A percentile compares a stretch with the other conserved stretches of the same genome.
Evolutionary conservation across 1,140 invertebrate genomes (phyloP).

Genomic region (Apis florea): DNA sequence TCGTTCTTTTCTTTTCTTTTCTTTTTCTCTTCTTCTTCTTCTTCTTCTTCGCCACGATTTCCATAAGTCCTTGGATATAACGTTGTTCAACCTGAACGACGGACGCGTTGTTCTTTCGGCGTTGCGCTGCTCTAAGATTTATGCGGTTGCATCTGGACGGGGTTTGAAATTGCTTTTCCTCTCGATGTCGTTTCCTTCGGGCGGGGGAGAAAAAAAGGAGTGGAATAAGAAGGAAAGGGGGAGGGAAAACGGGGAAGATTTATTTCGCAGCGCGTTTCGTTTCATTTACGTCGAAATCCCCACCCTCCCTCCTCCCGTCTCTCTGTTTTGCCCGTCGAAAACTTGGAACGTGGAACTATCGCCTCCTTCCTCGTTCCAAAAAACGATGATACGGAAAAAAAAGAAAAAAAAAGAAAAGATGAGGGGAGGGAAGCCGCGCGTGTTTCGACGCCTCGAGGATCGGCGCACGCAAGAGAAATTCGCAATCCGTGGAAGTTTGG

Average conservation of each 20-base stretch:
- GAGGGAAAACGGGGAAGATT: neutral
- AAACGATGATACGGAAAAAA: neutral
- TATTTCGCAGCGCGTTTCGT: constrained; percentile 3
- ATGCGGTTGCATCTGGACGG: neutral
- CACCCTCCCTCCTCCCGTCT: no score
- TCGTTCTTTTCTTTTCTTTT: no score
- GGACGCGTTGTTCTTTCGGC: neutral
- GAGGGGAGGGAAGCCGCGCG: no score
- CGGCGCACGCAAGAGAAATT: neutral
- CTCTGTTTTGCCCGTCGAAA: neutral
- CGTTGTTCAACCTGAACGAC: neutral
- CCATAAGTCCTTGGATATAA: no score
- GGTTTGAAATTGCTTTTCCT: constrained; percentile 20
- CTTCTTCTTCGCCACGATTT: no score
- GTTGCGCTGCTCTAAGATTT: constrained; percentile 6
- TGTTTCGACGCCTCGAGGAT: constrained; percentile 24
- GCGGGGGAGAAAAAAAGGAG: neutral
- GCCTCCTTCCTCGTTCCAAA: neutral
- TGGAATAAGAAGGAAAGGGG: neutral
- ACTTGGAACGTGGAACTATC: no score
- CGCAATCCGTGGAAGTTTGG: neutral
- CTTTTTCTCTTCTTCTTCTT: no score
- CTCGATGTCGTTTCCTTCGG: neutral
- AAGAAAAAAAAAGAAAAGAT: neutral
- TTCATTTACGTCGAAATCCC: neutral